phyloP scores from a whole-genome alignment of 2,797 vertebrate genomes.

The Distichodus sexfasciatus region DNA sequence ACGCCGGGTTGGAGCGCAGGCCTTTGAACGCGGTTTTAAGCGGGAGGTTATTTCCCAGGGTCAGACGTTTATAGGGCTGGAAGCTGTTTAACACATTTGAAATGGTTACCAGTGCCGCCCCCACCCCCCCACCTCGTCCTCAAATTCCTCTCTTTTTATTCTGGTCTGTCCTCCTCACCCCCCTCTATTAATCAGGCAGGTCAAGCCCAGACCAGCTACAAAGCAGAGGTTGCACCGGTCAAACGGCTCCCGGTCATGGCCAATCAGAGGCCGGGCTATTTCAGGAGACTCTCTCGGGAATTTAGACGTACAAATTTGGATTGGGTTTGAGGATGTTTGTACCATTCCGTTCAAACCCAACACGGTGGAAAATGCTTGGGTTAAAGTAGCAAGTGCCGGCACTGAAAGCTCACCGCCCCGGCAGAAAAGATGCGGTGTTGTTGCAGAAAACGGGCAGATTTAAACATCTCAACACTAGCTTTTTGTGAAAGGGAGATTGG shows the following conservation, averaged over 20 bases:
- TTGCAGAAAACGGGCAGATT: too few species aligned
- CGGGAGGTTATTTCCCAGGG: slow-evolving; percentile 43
- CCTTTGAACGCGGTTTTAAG: slow-evolving; percentile 42
- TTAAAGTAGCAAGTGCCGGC: too few species aligned
- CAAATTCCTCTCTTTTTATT: not conserved
- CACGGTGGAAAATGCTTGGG: too few species aligned
- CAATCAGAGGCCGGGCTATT: slow-evolving; percentile 31
- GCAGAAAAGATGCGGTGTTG: too few species aligned
- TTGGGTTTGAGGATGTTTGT: not conserved
- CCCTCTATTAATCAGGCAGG: slow-evolving; percentile 32
- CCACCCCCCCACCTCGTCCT: not conserved
- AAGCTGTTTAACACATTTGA: slow-evolving; percentile 47
- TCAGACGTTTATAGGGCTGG: slow-evolving; percentile 41
- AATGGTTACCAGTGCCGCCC: slow-evolving; percentile 44
- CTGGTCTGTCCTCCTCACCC: not conserved
- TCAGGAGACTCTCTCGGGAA: slow-evolving; percentile 26
- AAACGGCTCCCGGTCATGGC: slow-evolving; percentile 29
- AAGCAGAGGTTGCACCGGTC: slow-evolving; percentile 32
- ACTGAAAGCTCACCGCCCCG: too few species aligned
- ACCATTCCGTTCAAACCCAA: too few species aligned
- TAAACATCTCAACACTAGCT: too few species aligned
- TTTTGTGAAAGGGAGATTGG: too few species aligned
- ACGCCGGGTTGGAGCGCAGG: not conserved
- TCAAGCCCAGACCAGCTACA: slow-evolving; percentile 13
- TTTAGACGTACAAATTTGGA: slow-evolving; percentile 29